Percentiles rank a stretch among this genome's conserved stretches.
Conservation (phyloP, 2,113 vertebrate species). For the Scomber colias region DNA sequence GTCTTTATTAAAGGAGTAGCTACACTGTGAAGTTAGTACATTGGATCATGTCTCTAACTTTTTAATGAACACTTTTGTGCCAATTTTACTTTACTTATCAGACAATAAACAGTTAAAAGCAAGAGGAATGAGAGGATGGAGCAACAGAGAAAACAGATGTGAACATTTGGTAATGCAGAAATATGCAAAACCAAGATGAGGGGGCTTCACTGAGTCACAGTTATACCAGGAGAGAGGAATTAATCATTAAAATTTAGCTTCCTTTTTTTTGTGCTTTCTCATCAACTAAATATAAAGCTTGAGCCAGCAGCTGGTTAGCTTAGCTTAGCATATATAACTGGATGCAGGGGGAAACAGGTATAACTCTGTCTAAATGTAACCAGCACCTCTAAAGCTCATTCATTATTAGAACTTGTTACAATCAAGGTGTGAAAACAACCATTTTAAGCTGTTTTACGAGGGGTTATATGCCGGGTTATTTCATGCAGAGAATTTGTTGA, state of each 20-base stretch:
- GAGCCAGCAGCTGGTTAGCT: no score
- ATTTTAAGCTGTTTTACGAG: neutral
- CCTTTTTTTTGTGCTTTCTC: neutral
- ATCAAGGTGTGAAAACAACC: no score
- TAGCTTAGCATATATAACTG: slow-evolving; percentile 12
- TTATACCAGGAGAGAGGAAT: no score
- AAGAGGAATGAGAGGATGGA: neutral
- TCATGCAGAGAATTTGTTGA: no score
- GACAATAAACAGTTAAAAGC: neutral
- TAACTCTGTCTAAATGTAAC: no score
- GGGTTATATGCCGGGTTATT: no score
- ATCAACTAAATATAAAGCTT: no score
- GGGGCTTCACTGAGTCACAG: no score
- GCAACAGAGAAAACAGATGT: neutral
- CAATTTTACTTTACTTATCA: neutral
- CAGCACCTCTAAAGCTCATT: no score
- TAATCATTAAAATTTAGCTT: neutral
- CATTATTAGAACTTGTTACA: no score
- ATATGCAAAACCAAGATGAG: neutral
- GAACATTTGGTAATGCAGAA: neutral
- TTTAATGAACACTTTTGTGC: neutral
- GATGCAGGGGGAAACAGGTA: neutral
- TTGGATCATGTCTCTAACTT: neutral
- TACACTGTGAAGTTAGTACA: slow-evolving; percentile 11
- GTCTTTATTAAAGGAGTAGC: slow-evolving; percentile 23